Conservation (phyloP, 1,140 invertebrate species). For the Polypedilum pembai region DNA sequence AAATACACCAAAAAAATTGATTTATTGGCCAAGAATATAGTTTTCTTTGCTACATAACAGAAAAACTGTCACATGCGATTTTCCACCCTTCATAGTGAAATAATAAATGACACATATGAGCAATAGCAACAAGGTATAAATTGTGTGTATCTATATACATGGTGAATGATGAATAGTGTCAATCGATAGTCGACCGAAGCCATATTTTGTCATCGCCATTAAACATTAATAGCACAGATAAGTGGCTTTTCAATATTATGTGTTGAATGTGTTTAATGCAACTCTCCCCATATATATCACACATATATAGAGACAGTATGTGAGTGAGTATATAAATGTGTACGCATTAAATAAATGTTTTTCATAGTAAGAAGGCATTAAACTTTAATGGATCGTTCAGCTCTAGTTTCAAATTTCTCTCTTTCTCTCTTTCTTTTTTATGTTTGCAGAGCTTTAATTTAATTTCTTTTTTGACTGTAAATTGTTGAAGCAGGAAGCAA, state of each 20-base stretch:
- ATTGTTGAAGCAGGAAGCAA: too few species aligned
- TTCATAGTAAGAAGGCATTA: too few species aligned
- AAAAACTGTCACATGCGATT: background rate
- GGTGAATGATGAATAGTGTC: conserved; percentile 20
- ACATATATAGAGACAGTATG: conserved; percentile 33
- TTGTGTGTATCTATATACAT: background rate
- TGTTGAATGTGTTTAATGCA: conserved; percentile 29
- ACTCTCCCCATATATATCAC: conserved; percentile 36
- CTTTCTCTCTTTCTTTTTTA: too few species aligned
- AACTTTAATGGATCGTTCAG: too few species aligned
- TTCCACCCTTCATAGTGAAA: background rate
- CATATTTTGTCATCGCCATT: conserved; percentile 22
- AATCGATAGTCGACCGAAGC: background rate
- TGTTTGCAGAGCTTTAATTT: too few species aligned
- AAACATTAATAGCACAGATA: conserved; percentile 29
- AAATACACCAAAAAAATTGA: conserved; percentile 4
- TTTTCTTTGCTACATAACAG: background rate
- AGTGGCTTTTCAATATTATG: conserved; percentile 29
- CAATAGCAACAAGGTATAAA: background rate
- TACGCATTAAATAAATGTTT: too few species aligned
- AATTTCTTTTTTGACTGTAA: too few species aligned
- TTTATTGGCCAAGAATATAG: background rate
- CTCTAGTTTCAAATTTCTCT: too few species aligned
- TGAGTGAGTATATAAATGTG: background rate
- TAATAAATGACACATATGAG: conserved; percentile 21